A percentile compares a stretch with the other conserved stretches of the same genome.
These are phyloP conservation scores for Plutella xylostella DNA, from an alignment of 2,888 invertebrate genomes.

Conservation along the genomic window DNA sequence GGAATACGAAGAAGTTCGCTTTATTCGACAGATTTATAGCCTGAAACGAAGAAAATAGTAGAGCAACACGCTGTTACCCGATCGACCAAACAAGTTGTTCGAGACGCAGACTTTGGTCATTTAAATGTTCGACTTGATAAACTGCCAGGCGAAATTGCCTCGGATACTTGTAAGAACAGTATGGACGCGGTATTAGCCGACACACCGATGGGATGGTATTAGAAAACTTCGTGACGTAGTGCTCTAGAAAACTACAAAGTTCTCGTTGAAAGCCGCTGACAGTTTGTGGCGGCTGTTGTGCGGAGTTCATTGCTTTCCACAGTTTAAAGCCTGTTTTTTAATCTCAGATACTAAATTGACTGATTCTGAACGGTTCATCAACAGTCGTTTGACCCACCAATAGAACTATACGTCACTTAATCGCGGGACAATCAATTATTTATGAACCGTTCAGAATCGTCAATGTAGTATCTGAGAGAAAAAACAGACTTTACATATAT, in stretches of 20 bases:
- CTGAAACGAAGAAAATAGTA: constrained; percentile 47
- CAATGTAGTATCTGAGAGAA: too few species aligned
- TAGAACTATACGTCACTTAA: too few species aligned
- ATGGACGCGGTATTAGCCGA: constrained; percentile 7
- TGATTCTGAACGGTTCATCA: too few species aligned
- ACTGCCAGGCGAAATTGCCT: constrained; percentile 46
- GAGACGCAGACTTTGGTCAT: constrained; percentile 54
- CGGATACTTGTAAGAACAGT: constrained; percentile 12
- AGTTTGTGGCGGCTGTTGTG: too few species aligned
- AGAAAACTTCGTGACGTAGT: background rate
- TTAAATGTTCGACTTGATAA: constrained; percentile 61
- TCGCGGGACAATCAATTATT: too few species aligned
- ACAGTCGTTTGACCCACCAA: too few species aligned
- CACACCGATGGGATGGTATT: background rate
- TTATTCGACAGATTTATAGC: constrained; percentile 56
- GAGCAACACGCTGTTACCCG: constrained; percentile 32
- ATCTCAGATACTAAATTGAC: too few species aligned
- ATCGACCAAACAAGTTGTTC: constrained; percentile 57
- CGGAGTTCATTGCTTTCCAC: too few species aligned
- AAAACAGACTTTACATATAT: too few species aligned
- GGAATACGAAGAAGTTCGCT: constrained; percentile 51
- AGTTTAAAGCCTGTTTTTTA: too few species aligned
- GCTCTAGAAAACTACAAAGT: background rate
- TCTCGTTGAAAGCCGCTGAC: background rate
- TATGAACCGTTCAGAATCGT: too few species aligned